These are phyloP conservation scores for Nymphalis c-album DNA, from an alignment of 2,888 invertebrate genomes.

Conservation along the genomic window DNA sequence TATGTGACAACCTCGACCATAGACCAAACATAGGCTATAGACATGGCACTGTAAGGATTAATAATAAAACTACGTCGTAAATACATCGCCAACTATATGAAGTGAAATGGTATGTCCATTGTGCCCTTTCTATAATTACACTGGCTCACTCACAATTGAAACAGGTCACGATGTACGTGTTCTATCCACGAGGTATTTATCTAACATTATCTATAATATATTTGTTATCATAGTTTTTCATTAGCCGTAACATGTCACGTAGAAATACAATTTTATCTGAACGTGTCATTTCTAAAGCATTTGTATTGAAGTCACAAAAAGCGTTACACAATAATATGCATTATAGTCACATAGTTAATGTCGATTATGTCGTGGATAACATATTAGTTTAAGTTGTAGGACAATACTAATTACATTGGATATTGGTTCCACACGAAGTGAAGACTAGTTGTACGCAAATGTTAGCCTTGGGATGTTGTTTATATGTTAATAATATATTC, in stretches of 20 bases:
- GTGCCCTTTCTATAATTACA: no score
- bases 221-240: neutral
- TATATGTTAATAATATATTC: conserved; percentile 5
- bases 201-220: no score
- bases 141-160: no score
- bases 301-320: neutral
- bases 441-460: conserved; percentile 3
- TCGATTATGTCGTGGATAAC: conserved; percentile 2
- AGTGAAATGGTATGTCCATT: no score
- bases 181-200: no score
- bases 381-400: conserved; percentile 15
- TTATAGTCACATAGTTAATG: conserved; percentile 9
- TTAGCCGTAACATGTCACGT: neutral
- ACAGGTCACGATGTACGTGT: no score
- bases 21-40: no score
- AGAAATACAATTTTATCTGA: neutral
- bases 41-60: no score
- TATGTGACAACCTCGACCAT: no score
- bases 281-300: neutral
- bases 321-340: conserved; percentile 1
- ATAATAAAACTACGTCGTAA: no score
- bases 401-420: conserved; percentile 26
- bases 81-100: no score
- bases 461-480: conserved; percentile 14
- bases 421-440: conserved; percentile 22